These are phyloP conservation scores for Aphidius ervi DNA, from an alignment of 1,140 invertebrate species.

Conservation along the genomic window DNA sequence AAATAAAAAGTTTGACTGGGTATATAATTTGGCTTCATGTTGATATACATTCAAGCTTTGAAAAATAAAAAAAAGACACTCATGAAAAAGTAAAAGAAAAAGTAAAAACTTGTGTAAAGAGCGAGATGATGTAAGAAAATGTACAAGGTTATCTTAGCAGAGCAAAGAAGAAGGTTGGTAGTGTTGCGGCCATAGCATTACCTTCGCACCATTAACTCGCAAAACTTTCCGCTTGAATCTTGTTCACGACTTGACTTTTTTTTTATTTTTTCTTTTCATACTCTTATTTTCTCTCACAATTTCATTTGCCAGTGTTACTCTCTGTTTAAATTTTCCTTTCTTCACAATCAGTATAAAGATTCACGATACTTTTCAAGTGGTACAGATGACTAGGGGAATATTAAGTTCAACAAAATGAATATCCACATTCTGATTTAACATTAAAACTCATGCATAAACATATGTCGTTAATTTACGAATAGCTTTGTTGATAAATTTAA, in stretches of 20 bases:
- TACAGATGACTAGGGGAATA: no score
- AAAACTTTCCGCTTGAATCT: slow-evolving; percentile 54
- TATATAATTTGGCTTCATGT: no score
- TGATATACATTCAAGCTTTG: no score
- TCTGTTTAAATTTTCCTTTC: slow-evolving; percentile 9
- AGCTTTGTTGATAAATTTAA: background rate
- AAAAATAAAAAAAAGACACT: background rate
- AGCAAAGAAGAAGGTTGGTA: slow-evolving; percentile 16
- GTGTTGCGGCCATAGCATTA: slow-evolving; percentile 50
- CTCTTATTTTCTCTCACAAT: background rate
- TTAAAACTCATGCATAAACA: no score
- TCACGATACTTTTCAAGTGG: slow-evolving; percentile 42
- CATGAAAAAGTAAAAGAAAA: slow-evolving; percentile 14
- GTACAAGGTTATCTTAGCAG: background rate
- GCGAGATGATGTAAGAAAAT: background rate
- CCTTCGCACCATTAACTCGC: slow-evolving; percentile 52
- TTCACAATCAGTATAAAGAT: slow-evolving; percentile 39
- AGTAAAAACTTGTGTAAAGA: slow-evolving; percentile 3
- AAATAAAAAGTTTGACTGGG: no score
- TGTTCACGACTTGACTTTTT: slow-evolving; percentile 45
- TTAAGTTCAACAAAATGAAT: no score
- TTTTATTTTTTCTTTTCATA: slow-evolving; percentile 21
- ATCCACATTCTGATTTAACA: no score
- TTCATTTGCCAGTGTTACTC: background rate
- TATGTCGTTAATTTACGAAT: no score